phyloP scores from a whole-genome alignment of 2,888 invertebrate species.

The Dynastes tityus region DNA sequence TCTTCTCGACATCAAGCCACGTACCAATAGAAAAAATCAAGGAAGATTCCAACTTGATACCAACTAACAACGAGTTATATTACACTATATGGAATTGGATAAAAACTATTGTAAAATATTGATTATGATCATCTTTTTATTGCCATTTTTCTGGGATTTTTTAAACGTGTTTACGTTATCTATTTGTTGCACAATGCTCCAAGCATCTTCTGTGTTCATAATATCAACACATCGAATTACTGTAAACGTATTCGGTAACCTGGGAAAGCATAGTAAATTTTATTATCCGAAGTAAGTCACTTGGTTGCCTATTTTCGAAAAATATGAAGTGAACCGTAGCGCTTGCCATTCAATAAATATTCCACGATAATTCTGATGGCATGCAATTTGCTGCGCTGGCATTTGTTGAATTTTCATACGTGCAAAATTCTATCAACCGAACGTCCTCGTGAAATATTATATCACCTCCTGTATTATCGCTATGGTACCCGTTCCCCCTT shows the following conservation, averaged over 20 bases:
- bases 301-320: conserved; percentile 1
- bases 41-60: no score
- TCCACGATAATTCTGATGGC: not conserved
- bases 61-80: no score
- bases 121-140: no score
- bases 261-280: conserved; percentile 4
- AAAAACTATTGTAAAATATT: no score
- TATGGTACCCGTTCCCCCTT: not conserved
- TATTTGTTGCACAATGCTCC: no score
- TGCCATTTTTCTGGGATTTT: no score
- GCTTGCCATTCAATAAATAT: conserved; percentile 9
- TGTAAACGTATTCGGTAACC: not conserved
- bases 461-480: not conserved
- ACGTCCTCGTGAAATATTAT: not conserved
- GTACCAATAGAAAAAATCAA: no score
- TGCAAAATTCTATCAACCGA: not conserved
- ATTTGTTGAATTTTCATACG: not conserved
- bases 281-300: conserved; percentile 13
- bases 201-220: no score
- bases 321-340: conserved; percentile 2
- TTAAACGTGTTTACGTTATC: no score
- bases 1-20: no score
- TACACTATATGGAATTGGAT: no score
- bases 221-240: not conserved
- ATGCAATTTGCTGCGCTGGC: not conserved